Evolutionary conservation across 2,888 invertebrate genomes (phyloP), one percentile per base, ranked within the genome.

Genomic region (Chrysodeixis includens): DNA sequence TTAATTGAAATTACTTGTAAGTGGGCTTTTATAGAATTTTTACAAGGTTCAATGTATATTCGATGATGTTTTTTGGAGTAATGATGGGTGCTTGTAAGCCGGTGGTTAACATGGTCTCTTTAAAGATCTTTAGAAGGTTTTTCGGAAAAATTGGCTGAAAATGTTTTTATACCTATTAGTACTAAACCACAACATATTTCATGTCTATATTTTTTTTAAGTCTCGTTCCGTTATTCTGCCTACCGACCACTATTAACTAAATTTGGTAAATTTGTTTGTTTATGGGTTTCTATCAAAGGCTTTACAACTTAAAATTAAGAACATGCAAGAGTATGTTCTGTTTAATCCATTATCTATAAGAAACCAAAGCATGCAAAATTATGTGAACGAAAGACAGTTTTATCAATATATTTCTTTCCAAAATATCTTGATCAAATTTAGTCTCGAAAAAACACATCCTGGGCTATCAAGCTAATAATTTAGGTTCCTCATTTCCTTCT

Each of bases 1-100:
- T 12, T 49, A 49, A 49, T 49, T 49, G 46, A 18, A 49, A 18
- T 49, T 10, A 49, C 46, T 49, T 49, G 46, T 49, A 49, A 18
- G 46, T 18, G 46, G 46, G 46, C 18, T 20, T 20, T 20, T 5
- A 5, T n/a, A n/a, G 14, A 40, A 40, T 40, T 40, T 4, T n/a
- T 40, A 40, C n/a, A n/a, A n/a, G 6, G 4, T n/a, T 5, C 14
- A 40, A 14, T 26, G 26, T 35, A 14, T 35, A 7, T 40, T 40
- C n/a, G 40, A 35, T 35, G 12, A 35, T 9, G 12, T 12, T 35
- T 26, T 40, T 5, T 40, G 40, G 0, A n/a, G 40, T 40, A 40
- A 40, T 40, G 40, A 40, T 40, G 40, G 35, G 14, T 4, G 6
- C 40, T 7, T 40, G 40, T 40, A n/a, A 40, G 40, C n/a, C n/a